Evolutionary conservation across 2,113 vertebrate genomes (phyloP), one percentile per base, ranked within the genome.

Genomic region (Delphinus delphis): DNA sequence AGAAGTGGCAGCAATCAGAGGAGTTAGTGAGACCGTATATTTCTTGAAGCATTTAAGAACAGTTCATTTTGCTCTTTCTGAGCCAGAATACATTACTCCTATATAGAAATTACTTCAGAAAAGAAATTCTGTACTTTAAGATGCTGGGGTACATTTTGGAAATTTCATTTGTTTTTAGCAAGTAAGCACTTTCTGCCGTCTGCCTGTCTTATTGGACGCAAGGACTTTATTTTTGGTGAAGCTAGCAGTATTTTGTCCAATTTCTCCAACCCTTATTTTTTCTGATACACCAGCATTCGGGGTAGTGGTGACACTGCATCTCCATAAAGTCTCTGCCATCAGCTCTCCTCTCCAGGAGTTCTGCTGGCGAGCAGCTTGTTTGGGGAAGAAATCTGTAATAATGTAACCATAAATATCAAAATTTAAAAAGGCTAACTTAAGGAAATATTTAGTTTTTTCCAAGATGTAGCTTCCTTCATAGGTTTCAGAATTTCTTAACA

Each of bases 151-250:
- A 77, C 58, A 23, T 81, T 97, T 93, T 67, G 73, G 73, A 97
- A 85, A 95, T 97, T 93, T 60, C 63, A 87, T 95, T 96, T 96
- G 73, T 93, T 94, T 97, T 95, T 73, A 90, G 65, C 65, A 88
- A 87, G 90, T 90, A 92, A 96, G 80, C 96, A 84, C 18, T 97
- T 95, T 92, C 89, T 14, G 12, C 91, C 1, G 25, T 70, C 68
- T 76, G 63, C 68, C 41, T 93, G 82, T 93, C 71, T 79, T 15
- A 1, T 62, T 50, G 93, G 50, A 5, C 26, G 5, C 63, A 89
- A 95, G 84, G 86, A 81, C 92, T 81, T 95, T 81, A 81, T 95
- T 97, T 97, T 74, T 36, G 62, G 93, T 53, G 91, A 94, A 93
- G 71, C 20, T 50, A 87, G 81, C 89, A 86, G 20, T 65, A 62